Evolutionary conservation across 2,113 vertebrate genomes (phyloP).

Genomic region (Forbesichthys papilliferus): DNA sequence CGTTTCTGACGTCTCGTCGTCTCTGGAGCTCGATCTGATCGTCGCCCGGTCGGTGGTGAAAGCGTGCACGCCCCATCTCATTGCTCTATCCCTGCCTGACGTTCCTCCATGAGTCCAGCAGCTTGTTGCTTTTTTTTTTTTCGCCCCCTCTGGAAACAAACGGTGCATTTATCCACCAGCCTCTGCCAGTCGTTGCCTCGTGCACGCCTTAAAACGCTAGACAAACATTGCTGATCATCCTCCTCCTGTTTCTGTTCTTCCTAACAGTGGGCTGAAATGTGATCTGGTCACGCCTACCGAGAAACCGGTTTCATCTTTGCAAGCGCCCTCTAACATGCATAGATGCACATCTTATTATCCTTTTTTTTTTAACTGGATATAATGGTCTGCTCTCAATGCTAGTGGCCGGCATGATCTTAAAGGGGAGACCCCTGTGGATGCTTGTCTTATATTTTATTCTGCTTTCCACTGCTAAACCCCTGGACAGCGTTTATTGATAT

Average conservation of each 20-base stretch:
- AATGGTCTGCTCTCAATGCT: slow-evolving; percentile 13
- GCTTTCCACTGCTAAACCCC: slow-evolving; percentile 15
- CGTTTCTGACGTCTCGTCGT: slow-evolving; percentile 20
- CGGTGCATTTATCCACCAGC: slow-evolving; percentile 13
- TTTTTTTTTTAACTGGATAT: slow-evolving; percentile 4
- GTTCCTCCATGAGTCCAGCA: slow-evolving; percentile 5
- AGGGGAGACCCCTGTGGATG: slow-evolving; percentile 17
- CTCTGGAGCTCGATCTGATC: slow-evolving; percentile 21
- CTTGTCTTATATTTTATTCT: background rate
- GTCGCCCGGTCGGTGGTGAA: slow-evolving; percentile 19
- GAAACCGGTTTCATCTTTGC: no score
- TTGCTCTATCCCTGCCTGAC: slow-evolving; percentile 42
- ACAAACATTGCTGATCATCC: background rate
- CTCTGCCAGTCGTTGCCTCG: slow-evolving; percentile 28
- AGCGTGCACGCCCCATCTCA: slow-evolving; percentile 55
- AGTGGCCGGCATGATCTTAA: slow-evolving; percentile 25
- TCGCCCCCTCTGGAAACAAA: slow-evolving; percentile 19
- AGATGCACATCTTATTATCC: slow-evolving; percentile 10
- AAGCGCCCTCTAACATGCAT: slow-evolving; percentile 38
- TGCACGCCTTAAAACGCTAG: slow-evolving; percentile 51
- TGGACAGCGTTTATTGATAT: slow-evolving; percentile 38
- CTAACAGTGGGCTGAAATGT: no score
- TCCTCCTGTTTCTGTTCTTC: no score
- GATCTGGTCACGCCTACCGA: no score
- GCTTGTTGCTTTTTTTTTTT: slow-evolving; percentile 1